Evolutionary conservation across 2,888 invertebrate genomes (phyloP).

Genomic region (Latrodectus elegans): DNA sequence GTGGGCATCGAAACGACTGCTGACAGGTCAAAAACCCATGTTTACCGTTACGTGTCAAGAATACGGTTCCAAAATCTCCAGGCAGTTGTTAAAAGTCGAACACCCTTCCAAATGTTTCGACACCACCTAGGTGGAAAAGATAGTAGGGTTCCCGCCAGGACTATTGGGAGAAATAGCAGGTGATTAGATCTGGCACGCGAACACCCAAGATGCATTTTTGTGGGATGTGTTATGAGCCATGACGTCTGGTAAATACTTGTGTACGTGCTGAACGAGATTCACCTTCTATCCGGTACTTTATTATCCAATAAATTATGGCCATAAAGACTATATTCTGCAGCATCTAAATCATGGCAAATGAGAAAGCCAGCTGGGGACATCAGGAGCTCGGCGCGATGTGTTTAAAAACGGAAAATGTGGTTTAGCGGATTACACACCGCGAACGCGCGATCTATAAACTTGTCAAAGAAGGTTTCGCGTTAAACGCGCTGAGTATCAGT

Average conservation of each 20-base stretch:
- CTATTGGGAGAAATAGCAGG: conserved; percentile 28
- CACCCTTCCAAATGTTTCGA: conserved; percentile 20
- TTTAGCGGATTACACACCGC: no score
- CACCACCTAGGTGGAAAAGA: conserved; percentile 35
- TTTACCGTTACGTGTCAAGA: conserved; percentile 32
- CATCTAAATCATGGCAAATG: neutral
- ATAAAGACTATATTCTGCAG: conserved; percentile 31
- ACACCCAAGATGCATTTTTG: conserved; percentile 10
- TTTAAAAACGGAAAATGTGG: no score
- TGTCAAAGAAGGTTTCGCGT: no score
- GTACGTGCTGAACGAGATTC: conserved; percentile 21
- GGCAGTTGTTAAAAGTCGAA: conserved; percentile 13
- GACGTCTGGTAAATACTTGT: conserved; percentile 9
- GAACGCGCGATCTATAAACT: no score
- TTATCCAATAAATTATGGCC: conserved; percentile 37
- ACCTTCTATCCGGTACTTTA: conserved; percentile 33
- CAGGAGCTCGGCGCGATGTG: no score
- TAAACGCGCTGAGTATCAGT: no score
- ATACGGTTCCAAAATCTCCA: conserved; percentile 19
- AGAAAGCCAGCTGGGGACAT: neutral
- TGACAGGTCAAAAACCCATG: conserved; percentile 18
- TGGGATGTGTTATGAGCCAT: conserved; percentile 37
- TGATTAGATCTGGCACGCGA: conserved; percentile 49
- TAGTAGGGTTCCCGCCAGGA: conserved; percentile 15
- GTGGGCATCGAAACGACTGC: conserved; percentile 27